Evolutionary conservation across 2,797 vertebrate species (phyloP), one percentile per base, ranked within the genome.

Genomic region (Chaetodon trifasciatus): DNA sequence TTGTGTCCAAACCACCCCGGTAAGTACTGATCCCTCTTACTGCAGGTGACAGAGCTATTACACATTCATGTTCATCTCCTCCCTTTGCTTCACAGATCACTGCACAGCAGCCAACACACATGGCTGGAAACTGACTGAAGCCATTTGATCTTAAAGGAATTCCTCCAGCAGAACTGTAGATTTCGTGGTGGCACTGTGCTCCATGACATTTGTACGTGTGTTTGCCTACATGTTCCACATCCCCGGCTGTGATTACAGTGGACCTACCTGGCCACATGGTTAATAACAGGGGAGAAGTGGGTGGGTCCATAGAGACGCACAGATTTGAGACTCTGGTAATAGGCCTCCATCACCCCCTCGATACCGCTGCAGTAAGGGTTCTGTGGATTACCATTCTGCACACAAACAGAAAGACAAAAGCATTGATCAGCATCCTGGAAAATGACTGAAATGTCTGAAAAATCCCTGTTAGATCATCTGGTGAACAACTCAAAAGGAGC

Each of bases 281-380:
- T 99, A 90, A 99, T 99, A 62, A 99, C 97, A 63, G 98, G 98
- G 71, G 98, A 98, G 93, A 99, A 99, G 93, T 98, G 98, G 69
- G 98, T 99, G 78, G 98, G 98, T 57, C 98, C 98, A 47, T 99
- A 99, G 50, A 99, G 96, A 39, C 97, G 97, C 15, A 99, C 98
- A n/a, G 96, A 97, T 85, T 98, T 98, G 77, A 99, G 96, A 78
- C 98, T 99, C 94, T 96, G 96, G 79, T 99, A 99, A 84, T 99
- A 99, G 0, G 98, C 98, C 78, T 99, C 98, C 96, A 99, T 97
- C 57, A 99, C 98, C 1, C 98, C 98, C 77, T 98, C 98, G 23
- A 99, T 98, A n/a, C 98, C 98, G 17, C 90, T 96, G 89, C 98
- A 99, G 90, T 99, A 99, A 0, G 98, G 98, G 86, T 99, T 99